Percentiles rank a stretch among this genome's conserved stretches.
phyloP scores from a whole-genome alignment of 1,140 invertebrate species.

The Camponotus floridanus region DNA sequence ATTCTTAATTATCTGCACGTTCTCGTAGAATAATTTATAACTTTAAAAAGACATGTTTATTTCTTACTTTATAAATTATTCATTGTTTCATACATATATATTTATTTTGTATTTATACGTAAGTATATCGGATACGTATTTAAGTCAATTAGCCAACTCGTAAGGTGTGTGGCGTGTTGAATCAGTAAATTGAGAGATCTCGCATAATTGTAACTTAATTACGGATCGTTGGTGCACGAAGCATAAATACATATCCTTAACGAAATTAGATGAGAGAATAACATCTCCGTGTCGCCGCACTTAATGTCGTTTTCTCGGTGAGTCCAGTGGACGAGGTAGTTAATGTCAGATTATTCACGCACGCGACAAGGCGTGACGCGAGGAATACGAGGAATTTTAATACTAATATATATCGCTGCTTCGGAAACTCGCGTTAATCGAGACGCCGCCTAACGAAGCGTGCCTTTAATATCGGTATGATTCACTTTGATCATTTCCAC shows the following conservation, averaged over 20 bases:
- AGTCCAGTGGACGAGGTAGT: constrained; percentile 44
- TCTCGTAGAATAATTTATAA: not conserved
- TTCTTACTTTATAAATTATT: not conserved
- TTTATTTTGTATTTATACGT: not conserved
- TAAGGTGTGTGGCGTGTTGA: not conserved
- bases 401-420: constrained; percentile 40
- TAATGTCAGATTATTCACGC: constrained; percentile 59
- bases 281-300: constrained; percentile 37
- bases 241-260: constrained; percentile 44
- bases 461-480: constrained; percentile 25
- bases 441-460: constrained; percentile 35
- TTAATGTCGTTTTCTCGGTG: constrained; percentile 53
- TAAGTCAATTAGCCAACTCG: constrained; percentile 15
- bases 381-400: constrained; percentile 61
- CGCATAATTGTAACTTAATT: constrained; percentile 52
- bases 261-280: constrained; percentile 50
- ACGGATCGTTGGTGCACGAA: constrained; percentile 18
- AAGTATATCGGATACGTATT: constrained; percentile 19
- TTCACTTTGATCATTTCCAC: constrained; percentile 14
- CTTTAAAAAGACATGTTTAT: not conserved
- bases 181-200: constrained; percentile 42
- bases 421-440: constrained; percentile 49
- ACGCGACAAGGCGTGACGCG: constrained; percentile 56
- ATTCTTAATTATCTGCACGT: not conserved
- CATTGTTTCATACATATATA: not conserved